Conservation (phyloP, 2,888 invertebrate species). For the Dynastes grantii region DNA sequence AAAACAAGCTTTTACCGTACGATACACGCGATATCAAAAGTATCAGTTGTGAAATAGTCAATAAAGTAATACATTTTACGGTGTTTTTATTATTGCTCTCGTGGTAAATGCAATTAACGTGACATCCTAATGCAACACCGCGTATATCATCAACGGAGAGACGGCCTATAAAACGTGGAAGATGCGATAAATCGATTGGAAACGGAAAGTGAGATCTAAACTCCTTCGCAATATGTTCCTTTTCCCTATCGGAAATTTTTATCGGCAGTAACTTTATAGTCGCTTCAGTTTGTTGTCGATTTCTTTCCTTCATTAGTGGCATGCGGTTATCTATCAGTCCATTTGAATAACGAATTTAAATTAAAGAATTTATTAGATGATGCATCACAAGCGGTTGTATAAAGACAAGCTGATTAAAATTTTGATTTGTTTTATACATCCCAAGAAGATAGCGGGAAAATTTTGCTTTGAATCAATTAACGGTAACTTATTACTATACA, state of each 20-base stretch:
- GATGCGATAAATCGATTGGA: slow-evolving; percentile 23
- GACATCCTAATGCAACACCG: background rate
- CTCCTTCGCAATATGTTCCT: slow-evolving; percentile 22
- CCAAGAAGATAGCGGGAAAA: too few relatives aligned
- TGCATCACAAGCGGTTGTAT: background rate
- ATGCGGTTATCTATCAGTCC: background rate
- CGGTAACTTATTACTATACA: too few relatives aligned
- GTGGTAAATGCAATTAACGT: slow-evolving; percentile 17
- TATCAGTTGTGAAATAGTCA: slow-evolving; percentile 7
- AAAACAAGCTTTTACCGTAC: background rate
- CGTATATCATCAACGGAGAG: slow-evolving; percentile 5
- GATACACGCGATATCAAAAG: background rate
- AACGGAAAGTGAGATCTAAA: slow-evolving; percentile 22
- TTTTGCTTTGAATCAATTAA: too few relatives aligned
- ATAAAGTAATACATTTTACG: slow-evolving; percentile 27
- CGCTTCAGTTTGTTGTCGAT: background rate
- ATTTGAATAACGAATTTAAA: slow-evolving; percentile 15
- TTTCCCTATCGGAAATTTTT: slow-evolving; percentile 14
- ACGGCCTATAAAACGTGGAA: slow-evolving; percentile 10
- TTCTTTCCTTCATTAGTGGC: background rate
- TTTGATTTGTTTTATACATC: too few relatives aligned
- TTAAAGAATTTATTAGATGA: slow-evolving; percentile 9
- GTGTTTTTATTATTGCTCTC: slow-evolving; percentile 30
- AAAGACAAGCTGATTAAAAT: too few relatives aligned
- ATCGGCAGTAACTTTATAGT: slow-evolving; percentile 7